A percentile compares a stretch with the other conserved stretches of the same genome.
Conservation (phyloP, 1,140 invertebrate genomes). For the Orius laevigatus region DNA sequence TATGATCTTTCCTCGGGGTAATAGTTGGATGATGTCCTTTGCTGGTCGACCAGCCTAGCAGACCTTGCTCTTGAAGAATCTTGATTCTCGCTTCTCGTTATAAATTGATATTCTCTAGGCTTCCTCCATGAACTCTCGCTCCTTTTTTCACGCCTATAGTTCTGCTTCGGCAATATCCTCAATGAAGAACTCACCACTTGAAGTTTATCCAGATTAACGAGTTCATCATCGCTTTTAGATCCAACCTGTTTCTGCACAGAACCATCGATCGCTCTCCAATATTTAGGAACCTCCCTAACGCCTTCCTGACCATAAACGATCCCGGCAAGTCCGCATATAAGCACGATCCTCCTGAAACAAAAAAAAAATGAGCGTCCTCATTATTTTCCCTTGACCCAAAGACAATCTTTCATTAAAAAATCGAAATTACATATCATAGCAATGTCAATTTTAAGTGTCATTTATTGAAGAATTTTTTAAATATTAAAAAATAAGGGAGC, state of each 20-base stretch:
- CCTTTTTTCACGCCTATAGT: background rate
- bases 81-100: constrained; percentile 3
- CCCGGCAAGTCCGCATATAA: background rate
- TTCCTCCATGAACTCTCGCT: constrained; percentile 8
- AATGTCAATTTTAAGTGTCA: no score
- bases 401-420: background rate
- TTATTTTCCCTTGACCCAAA: background rate
- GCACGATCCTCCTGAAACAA: background rate
- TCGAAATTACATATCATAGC: no score
- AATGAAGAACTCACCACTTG: constrained; percentile 10
- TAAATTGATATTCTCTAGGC: constrained; percentile 14
- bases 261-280: no score
- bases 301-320: background rate
- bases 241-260: background rate
- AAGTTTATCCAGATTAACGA: constrained; percentile 1
- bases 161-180: constrained; percentile 7
- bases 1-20: constrained; percentile 6
- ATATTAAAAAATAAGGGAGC: no score
- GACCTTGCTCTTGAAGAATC: background rate
- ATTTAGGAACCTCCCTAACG: no score
- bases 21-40: constrained; percentile 4
- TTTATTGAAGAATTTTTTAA: no score
- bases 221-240: background rate
- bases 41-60: background rate
- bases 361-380: background rate